Evolutionary conservation across 2,888 invertebrate genomes (phyloP).

Genomic region (Proisotoma minuta): DNA sequence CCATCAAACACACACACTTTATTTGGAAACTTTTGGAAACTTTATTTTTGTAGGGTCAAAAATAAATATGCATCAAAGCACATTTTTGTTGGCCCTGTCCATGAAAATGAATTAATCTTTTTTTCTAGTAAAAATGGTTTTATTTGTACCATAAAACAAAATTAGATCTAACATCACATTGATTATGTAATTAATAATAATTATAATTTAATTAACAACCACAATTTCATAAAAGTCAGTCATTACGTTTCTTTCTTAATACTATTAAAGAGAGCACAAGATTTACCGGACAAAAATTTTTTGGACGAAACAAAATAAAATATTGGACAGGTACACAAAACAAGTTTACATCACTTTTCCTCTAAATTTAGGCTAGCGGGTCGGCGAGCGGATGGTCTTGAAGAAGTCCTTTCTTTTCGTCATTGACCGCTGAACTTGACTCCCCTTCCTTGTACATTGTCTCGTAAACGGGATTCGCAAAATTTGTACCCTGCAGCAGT

Average conservation of each 20-base stretch:
- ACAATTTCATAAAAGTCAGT: background rate
- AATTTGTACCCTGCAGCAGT: constrained; percentile 62
- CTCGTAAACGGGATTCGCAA: constrained; percentile 82
- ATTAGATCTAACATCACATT: background rate
- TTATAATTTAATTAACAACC: background rate
- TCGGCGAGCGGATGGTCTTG: constrained; percentile 48
- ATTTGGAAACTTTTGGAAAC: too few relatives aligned
- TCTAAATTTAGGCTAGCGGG: constrained; percentile 39
- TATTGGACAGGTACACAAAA: background rate
- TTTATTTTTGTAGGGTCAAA: too few relatives aligned
- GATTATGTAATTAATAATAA: background rate
- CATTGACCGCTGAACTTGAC: constrained; percentile 46
- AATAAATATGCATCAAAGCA: too few relatives aligned
- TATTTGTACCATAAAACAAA: too few relatives aligned
- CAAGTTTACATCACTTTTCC: background rate
- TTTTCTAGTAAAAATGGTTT: too few relatives aligned
- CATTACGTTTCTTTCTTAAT: background rate
- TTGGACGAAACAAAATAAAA: too few relatives aligned
- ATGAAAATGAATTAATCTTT: too few relatives aligned
- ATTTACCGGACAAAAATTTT: too few relatives aligned
- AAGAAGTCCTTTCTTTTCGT: constrained; percentile 52
- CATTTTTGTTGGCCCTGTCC: too few relatives aligned
- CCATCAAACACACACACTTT: background rate
- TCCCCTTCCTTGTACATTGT: constrained; percentile 62
- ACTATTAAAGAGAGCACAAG: background rate